These are phyloP conservation scores for Anguilla anguilla DNA, from an alignment of 2,797 vertebrate genomes.

Conservation along the genomic window DNA sequence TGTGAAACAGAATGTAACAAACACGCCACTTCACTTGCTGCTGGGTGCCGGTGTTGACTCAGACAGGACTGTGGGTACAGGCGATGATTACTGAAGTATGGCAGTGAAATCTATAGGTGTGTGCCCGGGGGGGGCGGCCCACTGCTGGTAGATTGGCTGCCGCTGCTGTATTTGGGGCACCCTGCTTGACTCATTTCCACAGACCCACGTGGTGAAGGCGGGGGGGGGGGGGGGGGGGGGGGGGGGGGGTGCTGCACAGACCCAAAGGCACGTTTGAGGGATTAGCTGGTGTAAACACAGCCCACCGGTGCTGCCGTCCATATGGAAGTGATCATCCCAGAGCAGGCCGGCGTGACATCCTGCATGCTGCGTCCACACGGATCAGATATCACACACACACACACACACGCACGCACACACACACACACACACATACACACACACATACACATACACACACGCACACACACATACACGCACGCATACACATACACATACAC, in stretches of 20 bases:
- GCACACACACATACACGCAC: neutral
- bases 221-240: neutral
- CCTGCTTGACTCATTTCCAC: constrained; percentile 9
- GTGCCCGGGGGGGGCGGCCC: constrained; percentile 32
- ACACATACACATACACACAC: neutral
- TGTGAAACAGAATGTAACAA: constrained; percentile 62
- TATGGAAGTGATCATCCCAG: constrained; percentile 70
- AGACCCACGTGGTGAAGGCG: constrained; percentile 3
- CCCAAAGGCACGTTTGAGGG: constrained; percentile 60
- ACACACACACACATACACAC: neutral
- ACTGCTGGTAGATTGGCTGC: neutral
- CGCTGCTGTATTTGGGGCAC: neutral
- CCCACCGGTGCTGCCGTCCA: constrained; percentile 62
- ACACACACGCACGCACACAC: constrained; percentile 3
- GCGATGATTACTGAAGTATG: constrained; percentile 72
- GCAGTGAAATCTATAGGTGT: constrained; percentile 61
- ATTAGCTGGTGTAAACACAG: constrained; percentile 67
- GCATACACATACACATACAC: neutral
- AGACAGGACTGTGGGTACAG: constrained; percentile 66
- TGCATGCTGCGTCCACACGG: constrained; percentile 53
- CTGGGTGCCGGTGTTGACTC: constrained; percentile 71
- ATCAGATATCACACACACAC: constrained; percentile 45
- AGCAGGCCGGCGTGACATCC: constrained; percentile 57
- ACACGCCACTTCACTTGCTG: constrained; percentile 65
- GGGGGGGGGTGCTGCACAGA: constrained; percentile 52